Conservation (phyloP, 2,797 vertebrate genomes). For the Serranus cabrilla region DNA sequence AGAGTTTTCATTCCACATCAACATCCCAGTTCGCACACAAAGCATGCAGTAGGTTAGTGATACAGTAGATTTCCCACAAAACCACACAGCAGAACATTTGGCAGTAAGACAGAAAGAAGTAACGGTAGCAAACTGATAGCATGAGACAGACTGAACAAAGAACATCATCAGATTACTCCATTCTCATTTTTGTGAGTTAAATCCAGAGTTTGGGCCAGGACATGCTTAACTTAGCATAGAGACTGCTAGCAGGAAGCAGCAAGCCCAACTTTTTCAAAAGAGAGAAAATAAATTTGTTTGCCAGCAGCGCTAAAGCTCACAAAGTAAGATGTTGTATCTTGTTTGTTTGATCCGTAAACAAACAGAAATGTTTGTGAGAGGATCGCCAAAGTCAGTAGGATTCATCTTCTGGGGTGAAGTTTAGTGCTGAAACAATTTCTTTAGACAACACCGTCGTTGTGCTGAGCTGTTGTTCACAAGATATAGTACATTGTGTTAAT, state of each 20-base stretch:
- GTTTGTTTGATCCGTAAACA: conserved; percentile 1
- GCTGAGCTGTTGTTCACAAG: neutral
- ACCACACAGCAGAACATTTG: conserved; percentile 22
- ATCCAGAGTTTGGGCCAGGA: neutral
- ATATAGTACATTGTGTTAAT: neutral
- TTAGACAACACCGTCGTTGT: neutral
- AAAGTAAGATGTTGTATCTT: neutral
- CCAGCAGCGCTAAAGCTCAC: neutral
- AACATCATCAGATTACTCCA: neutral
- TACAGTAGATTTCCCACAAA: neutral
- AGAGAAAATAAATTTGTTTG: neutral
- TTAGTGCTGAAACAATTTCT: neutral
- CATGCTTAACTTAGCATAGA: neutral
- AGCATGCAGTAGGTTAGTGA: conserved; percentile 63
- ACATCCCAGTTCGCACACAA: conserved; percentile 11
- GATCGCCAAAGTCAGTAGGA: no score
- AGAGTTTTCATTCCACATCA: conserved; percentile 47
- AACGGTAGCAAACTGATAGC: conserved; percentile 22
- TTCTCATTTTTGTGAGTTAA: neutral
- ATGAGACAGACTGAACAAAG: neutral
- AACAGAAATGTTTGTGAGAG: neutral
- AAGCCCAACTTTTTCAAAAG: neutral
- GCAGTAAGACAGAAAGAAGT: conserved; percentile 27
- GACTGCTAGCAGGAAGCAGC: neutral
- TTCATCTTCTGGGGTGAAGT: no score